A percentile compares a stretch with the other conserved stretches of the same genome.
Evolutionary conservation across 2,888 invertebrate species (phyloP).

Genomic region (Pyrocoelia pectoralis): DNA sequence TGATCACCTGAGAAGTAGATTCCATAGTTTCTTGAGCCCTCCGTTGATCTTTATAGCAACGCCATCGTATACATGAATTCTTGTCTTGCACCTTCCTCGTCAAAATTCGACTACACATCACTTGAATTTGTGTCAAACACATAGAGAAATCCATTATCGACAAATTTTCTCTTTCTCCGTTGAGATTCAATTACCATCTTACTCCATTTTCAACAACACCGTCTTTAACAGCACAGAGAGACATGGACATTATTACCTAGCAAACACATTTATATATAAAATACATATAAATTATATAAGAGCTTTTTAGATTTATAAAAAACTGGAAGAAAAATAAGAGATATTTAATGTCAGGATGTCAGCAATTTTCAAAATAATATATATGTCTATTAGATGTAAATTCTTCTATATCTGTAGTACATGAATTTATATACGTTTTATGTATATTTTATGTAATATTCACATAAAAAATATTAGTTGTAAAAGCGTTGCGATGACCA

Average conservation of each 20-base stretch:
- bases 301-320: no score
- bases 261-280: no score
- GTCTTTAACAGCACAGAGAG: neutral
- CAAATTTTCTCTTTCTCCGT: neutral
- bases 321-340: no score
- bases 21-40: conserved; percentile 1
- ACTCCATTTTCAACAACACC: neutral
- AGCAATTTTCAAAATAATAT: no score
- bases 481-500: no score
- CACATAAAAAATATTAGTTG: no score
- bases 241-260: neutral
- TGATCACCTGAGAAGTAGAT: conserved; percentile 1
- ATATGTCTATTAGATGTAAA: no score
- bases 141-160: neutral
- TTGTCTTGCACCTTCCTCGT: neutral
- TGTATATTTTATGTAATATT: no score
- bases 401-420: no score
- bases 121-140: neutral
- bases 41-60: neutral
- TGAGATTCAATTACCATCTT: neutral
- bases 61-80: neutral
- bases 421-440: no score
- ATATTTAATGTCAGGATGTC: no score
- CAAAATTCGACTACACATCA: neutral
- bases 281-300: no score